Conservation (phyloP, 2,888 invertebrate species). For the Drosophila kanekoi region DNA sequence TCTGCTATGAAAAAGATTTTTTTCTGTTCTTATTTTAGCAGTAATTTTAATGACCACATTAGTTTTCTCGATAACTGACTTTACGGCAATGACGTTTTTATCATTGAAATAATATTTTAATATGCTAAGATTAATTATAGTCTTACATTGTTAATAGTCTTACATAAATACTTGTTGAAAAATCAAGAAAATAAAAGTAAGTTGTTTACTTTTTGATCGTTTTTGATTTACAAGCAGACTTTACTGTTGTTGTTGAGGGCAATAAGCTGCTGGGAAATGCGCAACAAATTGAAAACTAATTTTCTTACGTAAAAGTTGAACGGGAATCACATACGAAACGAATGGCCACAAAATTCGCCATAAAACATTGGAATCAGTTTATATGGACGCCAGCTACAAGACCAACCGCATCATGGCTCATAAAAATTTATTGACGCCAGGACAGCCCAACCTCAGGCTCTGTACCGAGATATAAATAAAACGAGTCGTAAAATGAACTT, state of each 20-base stretch:
- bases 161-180: too few relatives aligned
- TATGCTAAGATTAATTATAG: too few relatives aligned
- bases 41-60: too few relatives aligned
- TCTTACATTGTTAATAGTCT: too few relatives aligned
- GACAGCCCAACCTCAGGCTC: constrained; percentile 52
- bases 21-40: too few relatives aligned
- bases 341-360: constrained; percentile 67
- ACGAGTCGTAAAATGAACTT: constrained; percentile 83
- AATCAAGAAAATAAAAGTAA: too few relatives aligned
- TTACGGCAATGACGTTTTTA: too few relatives aligned
- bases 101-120: too few relatives aligned
- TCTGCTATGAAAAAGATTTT: too few relatives aligned
- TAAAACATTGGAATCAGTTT: constrained; percentile 79
- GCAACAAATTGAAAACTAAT: constrained; percentile 72
- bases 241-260: background rate
- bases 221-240: background rate
- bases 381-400: constrained; percentile 63
- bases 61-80: too few relatives aligned
- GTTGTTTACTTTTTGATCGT: too few relatives aligned
- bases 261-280: background rate
- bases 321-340: constrained; percentile 58
- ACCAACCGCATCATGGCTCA: constrained; percentile 77
- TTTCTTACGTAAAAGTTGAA: constrained; percentile 58
- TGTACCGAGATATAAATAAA: constrained; percentile 76
- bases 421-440: constrained; percentile 79